Evolutionary conservation across 2,113 vertebrate species (phyloP).

Genomic region (Martes martes): DNA sequence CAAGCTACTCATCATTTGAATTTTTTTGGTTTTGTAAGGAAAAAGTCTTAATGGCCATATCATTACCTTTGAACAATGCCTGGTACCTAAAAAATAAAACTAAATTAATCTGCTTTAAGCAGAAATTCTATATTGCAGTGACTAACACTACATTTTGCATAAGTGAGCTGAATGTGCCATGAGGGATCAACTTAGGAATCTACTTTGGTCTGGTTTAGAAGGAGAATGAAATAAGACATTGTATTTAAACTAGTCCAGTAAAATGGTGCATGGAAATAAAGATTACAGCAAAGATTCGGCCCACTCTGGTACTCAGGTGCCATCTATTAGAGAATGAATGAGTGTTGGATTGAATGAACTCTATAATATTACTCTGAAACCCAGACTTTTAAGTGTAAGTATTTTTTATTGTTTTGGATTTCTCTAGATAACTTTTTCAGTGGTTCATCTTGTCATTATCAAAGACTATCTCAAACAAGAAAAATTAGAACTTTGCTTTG

Average conservation of each 20-base stretch:
- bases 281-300: background rate
- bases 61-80: background rate
- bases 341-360: background rate
- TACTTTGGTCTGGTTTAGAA: background rate
- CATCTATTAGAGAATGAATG: background rate
- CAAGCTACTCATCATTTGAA: background rate
- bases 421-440: background rate
- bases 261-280: background rate
- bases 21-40: background rate
- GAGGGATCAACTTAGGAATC: background rate
- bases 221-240: background rate
- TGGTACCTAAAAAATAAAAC: background rate
- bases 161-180: background rate
- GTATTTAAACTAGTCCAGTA: background rate
- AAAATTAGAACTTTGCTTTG: background rate
- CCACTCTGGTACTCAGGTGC: background rate
- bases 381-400: background rate
- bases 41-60: background rate
- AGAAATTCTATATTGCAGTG: background rate
- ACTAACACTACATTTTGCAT: background rate
- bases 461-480: background rate
- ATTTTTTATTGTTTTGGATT: background rate
- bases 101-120: constrained; percentile 8
- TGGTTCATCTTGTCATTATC: background rate
- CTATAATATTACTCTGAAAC: background rate